phyloP scores from a whole-genome alignment of 2,113 vertebrate species.

The Heliornis fulica region DNA sequence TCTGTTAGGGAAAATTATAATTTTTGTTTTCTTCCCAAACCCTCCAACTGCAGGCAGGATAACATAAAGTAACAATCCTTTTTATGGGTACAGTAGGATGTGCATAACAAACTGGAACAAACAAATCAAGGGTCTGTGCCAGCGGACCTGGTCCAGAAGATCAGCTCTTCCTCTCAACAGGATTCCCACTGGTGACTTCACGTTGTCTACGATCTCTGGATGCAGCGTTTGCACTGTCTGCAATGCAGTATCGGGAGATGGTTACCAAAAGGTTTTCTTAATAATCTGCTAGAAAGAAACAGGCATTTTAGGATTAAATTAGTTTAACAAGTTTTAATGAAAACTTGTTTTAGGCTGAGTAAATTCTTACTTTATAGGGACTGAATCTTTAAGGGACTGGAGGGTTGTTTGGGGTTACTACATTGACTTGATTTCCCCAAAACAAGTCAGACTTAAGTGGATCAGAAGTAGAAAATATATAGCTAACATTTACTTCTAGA shows the following conservation, averaged over 20 bases:
- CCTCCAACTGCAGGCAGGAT: not conserved
- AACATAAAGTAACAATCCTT: not conserved
- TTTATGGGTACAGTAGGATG: not conserved
- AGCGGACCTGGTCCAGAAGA: not conserved
- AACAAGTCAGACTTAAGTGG: not conserved
- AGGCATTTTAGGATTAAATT: not conserved
- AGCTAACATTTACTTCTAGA: not conserved
- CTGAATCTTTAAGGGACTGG: not conserved
- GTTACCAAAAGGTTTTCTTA: not conserved
- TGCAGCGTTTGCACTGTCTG: not conserved
- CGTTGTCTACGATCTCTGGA: not conserved
- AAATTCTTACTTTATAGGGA: not conserved
- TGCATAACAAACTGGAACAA: not conserved
- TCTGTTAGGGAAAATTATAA: not conserved
- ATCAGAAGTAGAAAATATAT: not conserved
- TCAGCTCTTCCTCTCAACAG: not conserved
- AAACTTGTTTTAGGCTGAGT: not conserved
- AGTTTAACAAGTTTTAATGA: not conserved
- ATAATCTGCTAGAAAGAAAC: not conserved
- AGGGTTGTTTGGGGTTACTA: rapidly evolving
- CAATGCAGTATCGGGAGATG: not conserved
- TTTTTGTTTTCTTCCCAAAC: not conserved
- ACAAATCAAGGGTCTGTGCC: not conserved
- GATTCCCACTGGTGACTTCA: not conserved
- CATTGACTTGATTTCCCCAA: not conserved